Evolutionary conservation across 2,113 vertebrate genomes (phyloP).

Genomic region (Micronycteris hirsuta): DNA sequence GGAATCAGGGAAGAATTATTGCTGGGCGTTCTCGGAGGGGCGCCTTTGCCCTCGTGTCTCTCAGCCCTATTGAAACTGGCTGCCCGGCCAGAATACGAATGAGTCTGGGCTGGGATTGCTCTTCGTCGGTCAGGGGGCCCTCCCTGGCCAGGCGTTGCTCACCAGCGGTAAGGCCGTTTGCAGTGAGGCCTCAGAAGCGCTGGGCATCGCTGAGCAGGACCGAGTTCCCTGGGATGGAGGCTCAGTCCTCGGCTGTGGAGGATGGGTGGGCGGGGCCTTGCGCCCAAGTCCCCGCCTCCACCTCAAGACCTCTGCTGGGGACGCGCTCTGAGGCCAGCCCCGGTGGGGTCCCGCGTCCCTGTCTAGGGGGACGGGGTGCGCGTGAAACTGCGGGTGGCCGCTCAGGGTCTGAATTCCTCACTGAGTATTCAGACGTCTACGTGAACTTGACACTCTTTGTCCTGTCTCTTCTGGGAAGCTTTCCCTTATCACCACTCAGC

Average conservation of each 20-base stretch:
- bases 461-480: background rate
- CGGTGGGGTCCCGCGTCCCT: background rate
- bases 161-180: background rate
- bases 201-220: background rate
- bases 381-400: background rate
- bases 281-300: background rate
- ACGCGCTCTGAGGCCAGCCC: background rate
- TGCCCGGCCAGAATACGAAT: constrained; percentile 78
- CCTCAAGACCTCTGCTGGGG: background rate
- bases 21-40: constrained; percentile 76
- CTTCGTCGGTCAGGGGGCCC: constrained; percentile 51
- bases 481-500: background rate
- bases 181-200: accelerated
- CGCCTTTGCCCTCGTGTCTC: constrained; percentile 67
- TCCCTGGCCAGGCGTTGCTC: background rate
- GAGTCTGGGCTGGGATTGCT: constrained; percentile 33
- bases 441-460: background rate
- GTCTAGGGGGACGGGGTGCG: background rate
- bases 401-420: background rate
- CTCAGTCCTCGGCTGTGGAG: background rate
- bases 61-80: constrained; percentile 74
- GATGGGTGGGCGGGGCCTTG: background rate
- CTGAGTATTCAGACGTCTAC: background rate
- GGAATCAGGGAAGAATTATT: constrained; percentile 79
- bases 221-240: background rate